Conservation (phyloP, 2,797 vertebrate genomes). For the Eulemur rubriventer region DNA sequence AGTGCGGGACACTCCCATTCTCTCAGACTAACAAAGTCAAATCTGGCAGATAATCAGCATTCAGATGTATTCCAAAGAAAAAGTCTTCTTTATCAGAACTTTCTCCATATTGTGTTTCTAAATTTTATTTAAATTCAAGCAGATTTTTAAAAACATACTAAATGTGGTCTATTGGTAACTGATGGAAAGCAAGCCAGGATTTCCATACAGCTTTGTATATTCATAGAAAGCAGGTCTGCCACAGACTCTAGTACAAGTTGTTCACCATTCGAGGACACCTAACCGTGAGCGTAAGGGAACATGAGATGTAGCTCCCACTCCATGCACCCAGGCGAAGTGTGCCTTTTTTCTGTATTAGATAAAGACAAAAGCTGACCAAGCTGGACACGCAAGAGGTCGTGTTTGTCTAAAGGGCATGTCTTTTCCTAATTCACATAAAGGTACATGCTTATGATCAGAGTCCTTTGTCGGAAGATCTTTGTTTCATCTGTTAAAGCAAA, state of each 20-base stretch:
- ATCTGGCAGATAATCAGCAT: neutral
- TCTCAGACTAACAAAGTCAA: conserved; percentile 21
- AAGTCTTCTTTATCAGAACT: neutral
- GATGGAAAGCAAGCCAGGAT: neutral
- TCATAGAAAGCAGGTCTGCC: neutral
- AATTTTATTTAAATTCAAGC: conserved; percentile 32
- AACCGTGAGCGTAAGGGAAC: neutral
- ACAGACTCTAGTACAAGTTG: neutral
- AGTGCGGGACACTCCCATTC: neutral
- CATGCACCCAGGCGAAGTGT: neutral
- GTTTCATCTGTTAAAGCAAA: neutral
- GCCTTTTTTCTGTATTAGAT: neutral
- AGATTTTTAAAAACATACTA: conserved; percentile 15
- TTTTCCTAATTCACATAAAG: neutral
- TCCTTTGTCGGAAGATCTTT: neutral
- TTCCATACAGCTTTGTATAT: neutral
- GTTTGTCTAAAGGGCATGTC: neutral
- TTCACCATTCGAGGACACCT: neutral
- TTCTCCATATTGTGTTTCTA: neutral
- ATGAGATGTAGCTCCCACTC: neutral
- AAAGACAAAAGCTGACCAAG: neutral
- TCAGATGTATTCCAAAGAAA: conserved; percentile 34
- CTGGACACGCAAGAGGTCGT: neutral
- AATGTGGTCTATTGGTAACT: neutral
- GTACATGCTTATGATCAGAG: neutral